A percentile compares a stretch with the other conserved stretches of the same genome.
Evolutionary conservation across 2,888 invertebrate genomes (phyloP).

Genomic region (Drosophila infuscata): DNA sequence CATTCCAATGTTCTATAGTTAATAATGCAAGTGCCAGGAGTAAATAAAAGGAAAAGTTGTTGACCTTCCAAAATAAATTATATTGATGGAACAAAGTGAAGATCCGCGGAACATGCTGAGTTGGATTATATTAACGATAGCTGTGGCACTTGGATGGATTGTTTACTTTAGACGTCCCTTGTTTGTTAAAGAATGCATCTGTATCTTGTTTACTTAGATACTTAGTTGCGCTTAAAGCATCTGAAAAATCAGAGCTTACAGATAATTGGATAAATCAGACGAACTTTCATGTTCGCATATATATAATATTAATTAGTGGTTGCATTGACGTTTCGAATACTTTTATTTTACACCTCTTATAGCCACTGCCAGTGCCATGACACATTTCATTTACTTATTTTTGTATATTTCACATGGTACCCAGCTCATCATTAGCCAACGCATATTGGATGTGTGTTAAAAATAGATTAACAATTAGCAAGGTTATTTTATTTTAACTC

Average conservation of each 20-base stretch:
- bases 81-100: not conserved
- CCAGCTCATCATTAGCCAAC: constrained; percentile 35
- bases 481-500: constrained; percentile 47
- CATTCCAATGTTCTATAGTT: not conserved
- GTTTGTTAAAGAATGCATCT: not conserved
- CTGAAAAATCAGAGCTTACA: constrained; percentile 26
- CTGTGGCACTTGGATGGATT: not conserved
- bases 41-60: not conserved
- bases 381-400: constrained; percentile 66
- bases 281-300: not conserved
- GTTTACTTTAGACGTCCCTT: not conserved
- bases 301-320: constrained; percentile 42
- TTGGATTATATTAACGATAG: not conserved
- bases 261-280: constrained; percentile 19
- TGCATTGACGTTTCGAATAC: constrained; percentile 31
- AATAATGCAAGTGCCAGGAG: constrained; percentile 1
- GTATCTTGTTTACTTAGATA: not conserved
- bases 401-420: constrained; percentile 19
- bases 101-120: not conserved
- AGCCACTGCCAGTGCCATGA: constrained; percentile 64
- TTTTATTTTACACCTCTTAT: constrained; percentile 52
- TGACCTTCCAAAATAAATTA: constrained; percentile 2
- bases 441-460: not conserved
- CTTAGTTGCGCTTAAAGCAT: not conserved
- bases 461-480: constrained; percentile 33